Percentiles rank a stretch among this genome's conserved stretches.
Evolutionary conservation across 2,888 invertebrate genomes (phyloP).

Genomic region (Xanthorhoe spadicearia): DNA sequence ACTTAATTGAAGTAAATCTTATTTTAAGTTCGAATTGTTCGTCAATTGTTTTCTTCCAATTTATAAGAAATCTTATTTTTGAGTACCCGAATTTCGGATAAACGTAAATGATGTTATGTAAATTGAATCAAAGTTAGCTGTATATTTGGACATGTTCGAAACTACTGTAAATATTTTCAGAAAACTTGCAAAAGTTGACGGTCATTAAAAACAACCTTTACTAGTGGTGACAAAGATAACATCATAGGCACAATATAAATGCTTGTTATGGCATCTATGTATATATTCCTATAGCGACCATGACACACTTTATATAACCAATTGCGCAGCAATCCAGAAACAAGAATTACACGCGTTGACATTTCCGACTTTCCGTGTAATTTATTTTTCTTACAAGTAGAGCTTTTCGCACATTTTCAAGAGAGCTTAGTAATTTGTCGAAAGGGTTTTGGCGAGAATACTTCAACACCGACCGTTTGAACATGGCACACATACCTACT

Average conservation of each 20-base stretch:
- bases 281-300: background rate
- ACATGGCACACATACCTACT: background rate
- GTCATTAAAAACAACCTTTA: background rate
- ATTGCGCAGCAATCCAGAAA: background rate
- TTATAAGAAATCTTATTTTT: too few species aligned
- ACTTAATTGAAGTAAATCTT: too few species aligned
- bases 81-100: too few species aligned
- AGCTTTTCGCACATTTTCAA: slow-evolving; percentile 11
- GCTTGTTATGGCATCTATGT: background rate
- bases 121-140: background rate
- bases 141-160: background rate
- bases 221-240: background rate
- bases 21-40: too few species aligned
- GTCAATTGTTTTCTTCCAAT: too few species aligned
- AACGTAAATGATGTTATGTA: too few species aligned
- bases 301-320: background rate
- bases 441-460: slow-evolving; percentile 2
- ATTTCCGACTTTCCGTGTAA: slow-evolving; percentile 5
- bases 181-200: background rate
- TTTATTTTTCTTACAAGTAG: slow-evolving; percentile 3
- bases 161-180: background rate
- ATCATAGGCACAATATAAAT: background rate
- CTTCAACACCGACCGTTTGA: background rate
- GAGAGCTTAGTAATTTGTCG: background rate
- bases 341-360: background rate